phyloP scores from a whole-genome alignment of 2,797 vertebrate species.

The Eidolon dupreanum region DNA sequence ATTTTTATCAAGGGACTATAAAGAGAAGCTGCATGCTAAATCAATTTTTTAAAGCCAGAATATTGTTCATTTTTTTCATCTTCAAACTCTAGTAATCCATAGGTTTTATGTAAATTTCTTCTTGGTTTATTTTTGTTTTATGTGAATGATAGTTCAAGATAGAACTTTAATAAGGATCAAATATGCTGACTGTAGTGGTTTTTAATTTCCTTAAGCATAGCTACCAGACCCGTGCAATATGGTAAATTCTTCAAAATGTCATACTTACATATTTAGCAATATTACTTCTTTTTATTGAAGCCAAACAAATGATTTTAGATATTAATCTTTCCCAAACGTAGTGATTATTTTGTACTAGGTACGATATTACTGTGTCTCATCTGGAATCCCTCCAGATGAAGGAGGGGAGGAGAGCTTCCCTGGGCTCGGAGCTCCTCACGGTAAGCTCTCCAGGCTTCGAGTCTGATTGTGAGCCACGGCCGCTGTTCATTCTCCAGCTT shows the following conservation, averaged over 20 bases:
- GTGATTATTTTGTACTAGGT: slow-evolving; percentile 68
- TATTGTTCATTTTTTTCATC: slow-evolving; percentile 84
- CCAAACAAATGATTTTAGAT: slow-evolving; percentile 78
- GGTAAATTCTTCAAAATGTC: slow-evolving; percentile 81
- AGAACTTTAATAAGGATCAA: slow-evolving; percentile 81
- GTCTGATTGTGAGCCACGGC: background rate
- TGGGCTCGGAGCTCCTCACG: background rate
- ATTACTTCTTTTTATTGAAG: slow-evolving; percentile 80
- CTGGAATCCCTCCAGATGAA: background rate
- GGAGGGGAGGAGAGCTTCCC: background rate
- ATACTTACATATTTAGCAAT: slow-evolving; percentile 75
- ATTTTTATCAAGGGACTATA: slow-evolving; percentile 88
- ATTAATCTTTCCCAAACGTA: slow-evolving; percentile 73
- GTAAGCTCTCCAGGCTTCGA: fast-evolving
- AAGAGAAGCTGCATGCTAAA: slow-evolving; percentile 87
- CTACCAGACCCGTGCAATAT: slow-evolving; percentile 67
- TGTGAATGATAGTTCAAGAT: slow-evolving; percentile 71
- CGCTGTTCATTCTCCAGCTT: background rate
- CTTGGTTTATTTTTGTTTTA: slow-evolving; percentile 80
- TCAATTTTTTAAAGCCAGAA: slow-evolving; percentile 87
- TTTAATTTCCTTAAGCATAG: slow-evolving; percentile 82
- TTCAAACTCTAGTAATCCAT: slow-evolving; percentile 81
- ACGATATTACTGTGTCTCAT: slow-evolving; percentile 1
- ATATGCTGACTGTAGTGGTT: slow-evolving; percentile 76
- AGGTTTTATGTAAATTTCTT: slow-evolving; percentile 80